Evolutionary conservation across 2,888 invertebrate species (phyloP), one percentile per base, ranked within the genome.

Genomic region (Pheosia gnoma): DNA sequence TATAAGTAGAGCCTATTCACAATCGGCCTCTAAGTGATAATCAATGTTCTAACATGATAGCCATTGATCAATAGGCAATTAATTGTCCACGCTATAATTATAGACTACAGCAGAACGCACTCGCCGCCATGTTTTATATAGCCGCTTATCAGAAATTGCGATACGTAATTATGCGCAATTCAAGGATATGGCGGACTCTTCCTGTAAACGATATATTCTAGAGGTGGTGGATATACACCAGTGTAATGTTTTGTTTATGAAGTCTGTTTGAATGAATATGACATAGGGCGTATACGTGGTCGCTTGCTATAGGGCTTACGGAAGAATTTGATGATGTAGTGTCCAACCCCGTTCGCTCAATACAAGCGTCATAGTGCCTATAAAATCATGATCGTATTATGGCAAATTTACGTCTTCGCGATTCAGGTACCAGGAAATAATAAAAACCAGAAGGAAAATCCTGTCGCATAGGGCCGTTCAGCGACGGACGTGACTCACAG

Each of bases 371-470:
- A 25, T 25, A 1, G 25, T 25, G 25, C 25, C 25, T 25, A 25
- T 25, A 25, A 25, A 25, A 25, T 25, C 25, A 25, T 25, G 25
- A 25, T 25, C 25, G 25, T 43, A 3, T 8, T 43, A 47, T 47
- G 11, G 11, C 47, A 47, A n/a, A 47, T 4, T n/a, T 8, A 5
- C 47, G 5, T n/a, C 11, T 47, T 47, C n/a, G 36, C 53, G 61
- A 62, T 61, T 64, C 59, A 70, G 64, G 60, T 79, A 84, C 75
- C 69, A 80, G 83, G 83, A 84, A 82, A 78, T 62, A 73, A 81
- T 83, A 83, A 81, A 81, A 71, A 71, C 49, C 61, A 79, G 72
- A 68, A 85, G 84, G 85, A 85, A 84, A 84, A 83, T 78, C 78
- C 79, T 82, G 68, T 63, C 75, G 72, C 73, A 71, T 59, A 61